Evolutionary conservation across 2,888 invertebrate genomes (phyloP).

Genomic region (Aplocera efformata): DNA sequence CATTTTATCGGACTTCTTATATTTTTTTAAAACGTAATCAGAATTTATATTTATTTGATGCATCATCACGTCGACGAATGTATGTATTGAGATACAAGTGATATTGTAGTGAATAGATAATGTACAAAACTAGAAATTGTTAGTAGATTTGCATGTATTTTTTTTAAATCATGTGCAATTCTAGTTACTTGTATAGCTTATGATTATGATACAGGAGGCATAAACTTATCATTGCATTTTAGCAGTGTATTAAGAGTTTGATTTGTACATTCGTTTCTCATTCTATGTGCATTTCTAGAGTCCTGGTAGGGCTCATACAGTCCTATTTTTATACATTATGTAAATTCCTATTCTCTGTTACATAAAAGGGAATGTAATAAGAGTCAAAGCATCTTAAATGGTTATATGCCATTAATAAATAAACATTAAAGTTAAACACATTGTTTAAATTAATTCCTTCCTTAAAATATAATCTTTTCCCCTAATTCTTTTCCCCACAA

Average conservation of each 20-base stretch:
- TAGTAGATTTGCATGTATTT: slow-evolving; percentile 69
- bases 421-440: slow-evolving; percentile 67
- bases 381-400: slow-evolving; percentile 68
- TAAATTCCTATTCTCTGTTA: slow-evolving; percentile 76
- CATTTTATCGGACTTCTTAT: slow-evolving; percentile 41
- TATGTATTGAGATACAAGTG: slow-evolving; percentile 65
- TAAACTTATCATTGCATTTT: slow-evolving; percentile 73
- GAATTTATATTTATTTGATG: slow-evolving; percentile 65
- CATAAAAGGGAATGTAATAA: slow-evolving; percentile 70
- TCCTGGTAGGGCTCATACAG: slow-evolving; percentile 67
- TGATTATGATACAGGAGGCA: slow-evolving; percentile 49
- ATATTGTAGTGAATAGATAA: slow-evolving; percentile 68
- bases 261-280: slow-evolving; percentile 73
- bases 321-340: slow-evolving; percentile 81
- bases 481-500: too few relatives aligned
- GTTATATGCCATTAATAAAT: slow-evolving; percentile 68
- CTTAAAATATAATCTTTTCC: background rate
- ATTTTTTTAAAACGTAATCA: slow-evolving; percentile 53
- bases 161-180: slow-evolving; percentile 75
- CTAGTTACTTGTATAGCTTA: slow-evolving; percentile 60
- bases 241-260: slow-evolving; percentile 61
- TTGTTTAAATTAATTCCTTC: slow-evolving; percentile 19
- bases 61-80: slow-evolving; percentile 44
- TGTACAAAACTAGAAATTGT: slow-evolving; percentile 74
- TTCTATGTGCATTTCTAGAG: slow-evolving; percentile 74